Percentiles rank a stretch among this genome's conserved stretches.
These are phyloP conservation scores for Aspidapion aeneum DNA, from an alignment of 2,888 invertebrate genomes.

Conservation along the genomic window DNA sequence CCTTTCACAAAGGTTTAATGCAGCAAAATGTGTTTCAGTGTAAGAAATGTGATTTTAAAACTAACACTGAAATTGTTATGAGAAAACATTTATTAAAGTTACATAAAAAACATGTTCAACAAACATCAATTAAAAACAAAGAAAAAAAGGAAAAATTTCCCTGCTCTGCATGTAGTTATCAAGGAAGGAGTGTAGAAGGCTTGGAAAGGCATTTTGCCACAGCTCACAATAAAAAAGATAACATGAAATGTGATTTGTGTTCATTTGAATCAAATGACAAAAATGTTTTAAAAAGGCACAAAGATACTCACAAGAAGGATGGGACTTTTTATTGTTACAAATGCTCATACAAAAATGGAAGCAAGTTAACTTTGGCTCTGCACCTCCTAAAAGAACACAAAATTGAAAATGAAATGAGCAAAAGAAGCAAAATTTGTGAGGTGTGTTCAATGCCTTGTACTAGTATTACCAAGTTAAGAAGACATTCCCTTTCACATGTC, in stretches of 20 bases:
- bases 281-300: not conserved
- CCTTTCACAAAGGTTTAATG: not conserved
- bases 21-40: not conserved
- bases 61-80: not conserved
- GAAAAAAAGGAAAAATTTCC: not conserved
- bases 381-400: not conserved
- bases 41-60: not conserved
- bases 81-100: not conserved
- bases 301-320: not conserved
- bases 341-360: not conserved
- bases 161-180: not conserved
- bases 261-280: not conserved
- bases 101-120: no score
- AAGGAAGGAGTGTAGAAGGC: not conserved
- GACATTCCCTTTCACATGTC: not conserved
- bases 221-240: not conserved
- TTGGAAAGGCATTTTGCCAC: not conserved
- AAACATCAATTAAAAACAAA: not conserved
- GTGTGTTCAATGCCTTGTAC: not conserved
- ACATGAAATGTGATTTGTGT: not conserved
- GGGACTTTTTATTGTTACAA: not conserved
- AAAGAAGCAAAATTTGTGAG: not conserved
- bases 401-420: not conserved
- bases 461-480: not conserved
- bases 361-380: not conserved